Base-by-base conservation (phyloP, 2,797 vertebrate genomes). In the Hypotaenidia okinawae region DNA sequence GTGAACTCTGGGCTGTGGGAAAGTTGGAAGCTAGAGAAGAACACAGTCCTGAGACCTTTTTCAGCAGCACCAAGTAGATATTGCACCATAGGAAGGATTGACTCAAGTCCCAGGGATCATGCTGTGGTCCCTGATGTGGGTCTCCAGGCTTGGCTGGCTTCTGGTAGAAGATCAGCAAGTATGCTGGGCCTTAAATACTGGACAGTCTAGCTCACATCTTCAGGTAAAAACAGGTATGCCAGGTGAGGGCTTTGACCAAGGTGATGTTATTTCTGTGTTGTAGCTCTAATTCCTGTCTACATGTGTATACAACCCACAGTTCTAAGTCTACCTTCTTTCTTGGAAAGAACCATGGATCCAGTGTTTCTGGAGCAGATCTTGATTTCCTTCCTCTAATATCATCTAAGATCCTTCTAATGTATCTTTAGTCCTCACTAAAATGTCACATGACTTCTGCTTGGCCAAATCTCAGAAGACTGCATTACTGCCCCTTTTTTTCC, bases 341-440 rank as follows among this genome's bases (percentile, higher is more conserved):
- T 32, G 0, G 3, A 67, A 5, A 35, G 2, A 68, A 37, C 45
- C 4, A 14, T 27, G 12, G n/a, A 25, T 58, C 9, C 9, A 15
- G 5, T 41, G 64, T 57, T 68, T 84, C 62, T 81, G 43, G 51
- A 91, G 43, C 4, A 68, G 32, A 58, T 61, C 14, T 35, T 61
- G 12, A 10, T 77, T 93, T 37, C 23, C 79, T 84, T 18, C 25
- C 16, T 88, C 39, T 59, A 43, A 58, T 66, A 74, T 84, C 16
- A 45, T 67, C 18, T 25, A 49, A 76, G 28, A 63, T 55, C 15
- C 32, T 73, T 82, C 54, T 57, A 47, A 69, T 28, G 12, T 47
- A 13, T n/a, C 33, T 58, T 85, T 33, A 51, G 13, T 41, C 61
- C 16, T 85, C 32, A 32, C 13, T 74, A 37, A 87, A 93, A 89